These are phyloP conservation scores for Porites cylindrica DNA, from an alignment of 92 coral and sea anemone genomes.

Conservation along the genomic window DNA sequence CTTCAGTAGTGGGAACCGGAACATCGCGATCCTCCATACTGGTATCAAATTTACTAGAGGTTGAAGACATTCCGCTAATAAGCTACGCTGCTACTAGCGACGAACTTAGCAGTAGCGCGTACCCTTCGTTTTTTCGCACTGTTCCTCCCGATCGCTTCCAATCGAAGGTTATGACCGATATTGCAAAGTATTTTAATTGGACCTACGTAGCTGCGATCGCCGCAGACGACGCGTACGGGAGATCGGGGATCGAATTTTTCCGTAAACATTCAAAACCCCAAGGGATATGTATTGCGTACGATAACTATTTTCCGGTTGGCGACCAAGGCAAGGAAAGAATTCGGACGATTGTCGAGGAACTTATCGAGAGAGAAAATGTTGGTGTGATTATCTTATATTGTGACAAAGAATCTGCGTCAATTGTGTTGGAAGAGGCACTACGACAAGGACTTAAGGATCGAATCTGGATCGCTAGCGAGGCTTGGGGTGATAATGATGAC, in stretches of 20 bases:
- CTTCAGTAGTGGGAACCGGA: slow-evolving; percentile 82
- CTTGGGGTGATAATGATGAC: slow-evolving; percentile 60
- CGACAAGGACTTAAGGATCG: slow-evolving; percentile 52
- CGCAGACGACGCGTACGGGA: slow-evolving; percentile 83
- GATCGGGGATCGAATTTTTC: slow-evolving; percentile 78
- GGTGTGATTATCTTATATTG: slow-evolving; percentile 73
- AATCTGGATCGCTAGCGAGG: slow-evolving; percentile 90
- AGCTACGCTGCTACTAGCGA: slow-evolving; percentile 95
- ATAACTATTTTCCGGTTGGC: slow-evolving; percentile 67
- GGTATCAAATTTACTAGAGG: slow-evolving; percentile 79
- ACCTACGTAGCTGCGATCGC: slow-evolving; percentile 83
- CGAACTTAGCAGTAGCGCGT: slow-evolving; percentile 77
- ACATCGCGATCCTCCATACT: slow-evolving; percentile 74
- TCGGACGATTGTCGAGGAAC: slow-evolving; percentile 52
- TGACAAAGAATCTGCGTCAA: slow-evolving; percentile 8
- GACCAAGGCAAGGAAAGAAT: slow-evolving; percentile 31
- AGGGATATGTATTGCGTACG: slow-evolving; percentile 79
- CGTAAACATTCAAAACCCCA: slow-evolving; percentile 62
- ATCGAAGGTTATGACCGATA: slow-evolving; percentile 85
- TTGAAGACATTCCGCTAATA: slow-evolving; percentile 82
- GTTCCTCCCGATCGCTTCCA: slow-evolving; percentile 92
- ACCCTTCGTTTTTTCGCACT: slow-evolving; percentile 87
- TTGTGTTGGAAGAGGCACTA: slow-evolving; percentile 59
- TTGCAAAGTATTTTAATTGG: slow-evolving; percentile 84
- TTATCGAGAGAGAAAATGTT: slow-evolving; percentile 48